phyloP scores from a whole-genome alignment of 2,113 vertebrate species.

The Genyomyrus donnyi region DNA sequence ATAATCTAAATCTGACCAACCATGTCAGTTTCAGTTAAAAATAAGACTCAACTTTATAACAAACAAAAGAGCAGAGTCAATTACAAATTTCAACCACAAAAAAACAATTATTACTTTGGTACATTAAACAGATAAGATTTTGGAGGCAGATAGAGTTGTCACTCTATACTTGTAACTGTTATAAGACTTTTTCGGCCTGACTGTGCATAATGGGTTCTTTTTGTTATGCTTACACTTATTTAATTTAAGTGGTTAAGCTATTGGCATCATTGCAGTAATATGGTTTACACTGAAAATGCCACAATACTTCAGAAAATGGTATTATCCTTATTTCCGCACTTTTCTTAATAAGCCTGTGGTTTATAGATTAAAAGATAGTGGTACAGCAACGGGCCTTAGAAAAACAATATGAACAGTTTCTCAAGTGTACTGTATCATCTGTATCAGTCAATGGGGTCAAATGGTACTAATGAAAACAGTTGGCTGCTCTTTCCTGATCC shows the following conservation, averaged over 20 bases:
- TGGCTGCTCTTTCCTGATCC: background rate
- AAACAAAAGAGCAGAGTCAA: background rate
- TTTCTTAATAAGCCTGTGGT: background rate
- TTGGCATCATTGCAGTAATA: background rate
- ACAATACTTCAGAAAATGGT: background rate
- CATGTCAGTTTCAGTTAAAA: background rate
- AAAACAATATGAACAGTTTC: background rate
- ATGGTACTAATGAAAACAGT: background rate
- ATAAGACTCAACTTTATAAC: background rate
- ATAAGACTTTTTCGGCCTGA: background rate
- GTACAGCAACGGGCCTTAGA: background rate
- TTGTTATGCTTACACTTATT: background rate
- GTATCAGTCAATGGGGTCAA: background rate
- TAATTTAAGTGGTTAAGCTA: background rate
- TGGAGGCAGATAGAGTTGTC: background rate
- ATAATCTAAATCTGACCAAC: background rate
- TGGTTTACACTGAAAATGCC: background rate
- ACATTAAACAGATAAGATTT: background rate
- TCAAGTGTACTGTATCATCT: background rate
- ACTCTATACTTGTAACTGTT: background rate
- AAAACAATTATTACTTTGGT: background rate
- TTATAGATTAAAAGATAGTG: background rate
- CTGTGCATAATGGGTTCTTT: background rate
- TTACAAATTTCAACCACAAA: background rate
- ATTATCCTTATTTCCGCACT: background rate